These are phyloP conservation scores for Naja naja DNA, from an alignment of 2,113 vertebrate species.

Conservation along the genomic window DNA sequence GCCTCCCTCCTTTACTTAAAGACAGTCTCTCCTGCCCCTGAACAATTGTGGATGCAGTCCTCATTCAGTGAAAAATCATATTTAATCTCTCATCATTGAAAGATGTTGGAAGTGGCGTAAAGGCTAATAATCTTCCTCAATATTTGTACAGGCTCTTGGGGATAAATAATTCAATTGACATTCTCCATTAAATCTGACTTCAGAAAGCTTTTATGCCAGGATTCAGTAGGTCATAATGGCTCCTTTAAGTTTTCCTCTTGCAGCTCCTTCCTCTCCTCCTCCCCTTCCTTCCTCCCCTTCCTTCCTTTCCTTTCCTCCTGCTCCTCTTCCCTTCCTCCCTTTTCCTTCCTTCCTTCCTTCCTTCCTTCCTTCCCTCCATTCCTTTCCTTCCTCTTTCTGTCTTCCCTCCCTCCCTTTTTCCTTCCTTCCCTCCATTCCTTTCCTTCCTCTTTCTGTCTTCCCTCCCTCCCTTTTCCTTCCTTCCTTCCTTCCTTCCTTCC, in stretches of 20 bases:
- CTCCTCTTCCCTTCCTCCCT: too few species aligned
- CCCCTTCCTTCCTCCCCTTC: background rate
- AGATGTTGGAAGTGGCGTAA: background rate
- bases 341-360: background rate
- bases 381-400: too few species aligned
- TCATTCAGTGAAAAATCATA: background rate
- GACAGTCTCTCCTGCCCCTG: background rate
- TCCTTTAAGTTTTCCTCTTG: background rate
- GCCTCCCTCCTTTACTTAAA: background rate
- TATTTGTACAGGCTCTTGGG: conserved; percentile 2
- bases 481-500: background rate
- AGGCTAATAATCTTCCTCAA: background rate
- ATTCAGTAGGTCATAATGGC: background rate
- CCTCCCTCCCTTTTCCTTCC: too few species aligned
- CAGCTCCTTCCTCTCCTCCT: background rate
- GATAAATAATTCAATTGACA: conserved; percentile 22
- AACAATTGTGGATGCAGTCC: background rate
- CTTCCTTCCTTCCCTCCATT: too few species aligned
- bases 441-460: too few species aligned
- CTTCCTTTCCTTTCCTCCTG: background rate
- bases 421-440: background rate
- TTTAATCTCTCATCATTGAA: background rate
- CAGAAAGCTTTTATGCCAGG: background rate
- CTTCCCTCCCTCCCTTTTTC: too few species aligned
- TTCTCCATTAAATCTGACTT: background rate